Evolutionary conservation across 2,113 vertebrate species (phyloP), one percentile per base, ranked within the genome.

Genomic region (Cyanistes caeruleus): DNA sequence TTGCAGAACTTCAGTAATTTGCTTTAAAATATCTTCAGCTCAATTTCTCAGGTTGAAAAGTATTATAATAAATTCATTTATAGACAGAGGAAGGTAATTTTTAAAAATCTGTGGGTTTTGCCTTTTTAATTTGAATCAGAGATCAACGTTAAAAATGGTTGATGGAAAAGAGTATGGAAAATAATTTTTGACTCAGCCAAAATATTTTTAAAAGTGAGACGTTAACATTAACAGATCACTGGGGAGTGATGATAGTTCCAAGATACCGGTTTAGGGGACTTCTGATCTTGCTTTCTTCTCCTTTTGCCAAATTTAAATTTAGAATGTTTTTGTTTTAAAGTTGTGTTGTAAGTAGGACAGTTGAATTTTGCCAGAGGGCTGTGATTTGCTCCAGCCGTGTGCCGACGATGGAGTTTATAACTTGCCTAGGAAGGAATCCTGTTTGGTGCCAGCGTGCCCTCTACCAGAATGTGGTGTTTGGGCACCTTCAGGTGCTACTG

Each of bases 361-460:
- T 23, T 35, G 19, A 11, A 8, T 44, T 79, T 39, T 78, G 22
- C 65, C 64, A 52, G 52, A 17, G 67, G 80, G 39, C 52, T 87
- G 58, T 24, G 77, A 25, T 65, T 76, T 69, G 22, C 35, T 80
- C 33, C 27, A 13, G 28, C 55, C 14, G 0, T 1, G 59, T 76
- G 70, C 41, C 0, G 2, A 10, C 0, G 1, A 2, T 35, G 39
- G 35, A 18, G 44, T 64, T 52, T 9, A 1, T 55, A 51, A 35
- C 44, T 19, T 59, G 18, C 35, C 6, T 14, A 9, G 48, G 37
- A 43, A 81, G 56, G 46, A 52, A 2, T 86, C 31, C 48, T 67
- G n/a, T 3, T 46, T 10, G 25, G 18, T 80, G 62, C 74, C 59
- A 23, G 0, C 4, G 4, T 28, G 3, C 18, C 35, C 53, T 49